phyloP scores from a whole-genome alignment of 2,888 invertebrate species.

The Salpingus planirostris region DNA sequence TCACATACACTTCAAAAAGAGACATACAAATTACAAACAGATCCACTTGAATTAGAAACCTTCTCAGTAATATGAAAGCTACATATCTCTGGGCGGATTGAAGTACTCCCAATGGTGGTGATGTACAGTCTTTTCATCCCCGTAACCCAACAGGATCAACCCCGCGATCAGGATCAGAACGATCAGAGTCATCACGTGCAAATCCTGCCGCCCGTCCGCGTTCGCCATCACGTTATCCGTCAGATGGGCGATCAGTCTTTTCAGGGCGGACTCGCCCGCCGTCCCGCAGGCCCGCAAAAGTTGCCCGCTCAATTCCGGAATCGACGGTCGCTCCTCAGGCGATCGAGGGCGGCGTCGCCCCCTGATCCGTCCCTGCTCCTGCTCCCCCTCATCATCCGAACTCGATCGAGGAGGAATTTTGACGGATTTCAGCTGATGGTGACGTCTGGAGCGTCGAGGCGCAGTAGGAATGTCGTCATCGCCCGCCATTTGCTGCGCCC shows the following conservation, averaged over 20 bases:
- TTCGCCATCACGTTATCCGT: constrained; percentile 51
- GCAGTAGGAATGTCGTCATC: constrained; percentile 37
- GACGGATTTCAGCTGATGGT: constrained; percentile 34
- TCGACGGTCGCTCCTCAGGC: constrained; percentile 52
- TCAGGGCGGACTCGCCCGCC: constrained; percentile 54
- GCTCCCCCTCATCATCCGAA: constrained; percentile 23
- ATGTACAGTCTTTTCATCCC: constrained; percentile 59
- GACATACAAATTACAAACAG: constrained; percentile 6
- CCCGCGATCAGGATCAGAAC: constrained; percentile 70
- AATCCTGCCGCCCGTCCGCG: constrained; percentile 60
- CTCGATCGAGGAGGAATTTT: constrained; percentile 27
- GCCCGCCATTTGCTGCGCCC: constrained; percentile 33
- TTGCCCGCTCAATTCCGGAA: constrained; percentile 62
- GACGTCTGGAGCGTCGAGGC: constrained; percentile 45
- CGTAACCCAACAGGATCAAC: constrained; percentile 64
- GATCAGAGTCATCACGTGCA: constrained; percentile 69
- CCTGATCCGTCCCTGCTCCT: constrained; percentile 10
- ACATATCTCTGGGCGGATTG: constrained; percentile 62
- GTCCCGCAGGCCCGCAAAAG: constrained; percentile 60
- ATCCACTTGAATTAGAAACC: constrained; percentile 11
- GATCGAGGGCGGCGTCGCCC: constrained; percentile 27
- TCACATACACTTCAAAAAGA: constrained; percentile 9
- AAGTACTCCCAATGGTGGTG: constrained; percentile 84
- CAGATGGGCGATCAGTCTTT: constrained; percentile 59
- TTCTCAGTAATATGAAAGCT: constrained; percentile 16